These are phyloP conservation scores for Drosophila yooni DNA, from an alignment of 2,888 invertebrate genomes.

Conservation along the genomic window DNA sequence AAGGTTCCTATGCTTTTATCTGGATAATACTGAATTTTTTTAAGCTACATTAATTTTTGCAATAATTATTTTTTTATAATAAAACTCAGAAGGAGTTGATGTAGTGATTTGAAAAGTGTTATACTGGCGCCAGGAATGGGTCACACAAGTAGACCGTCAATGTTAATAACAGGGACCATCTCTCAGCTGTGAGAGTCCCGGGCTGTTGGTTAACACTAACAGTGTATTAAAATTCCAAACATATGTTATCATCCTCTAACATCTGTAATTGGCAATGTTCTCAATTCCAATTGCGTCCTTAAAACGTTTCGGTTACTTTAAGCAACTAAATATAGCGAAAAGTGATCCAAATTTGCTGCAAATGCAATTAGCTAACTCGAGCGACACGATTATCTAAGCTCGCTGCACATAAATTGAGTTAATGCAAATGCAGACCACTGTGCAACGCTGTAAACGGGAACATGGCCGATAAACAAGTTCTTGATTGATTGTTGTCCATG, in stretches of 20 bases:
- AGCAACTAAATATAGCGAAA: not conserved
- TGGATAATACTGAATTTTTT: not conserved
- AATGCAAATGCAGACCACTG: slow-evolving; percentile 29
- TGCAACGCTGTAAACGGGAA: slow-evolving; percentile 57
- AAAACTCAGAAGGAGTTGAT: not conserved
- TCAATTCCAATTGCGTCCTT: slow-evolving; percentile 16
- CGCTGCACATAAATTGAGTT: not conserved
- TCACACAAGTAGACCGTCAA: slow-evolving; percentile 33
- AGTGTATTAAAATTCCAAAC: slow-evolving; percentile 19
- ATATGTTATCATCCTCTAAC: slow-evolving; percentile 45
- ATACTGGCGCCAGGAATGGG: slow-evolving; percentile 49
- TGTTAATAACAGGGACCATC: not conserved
- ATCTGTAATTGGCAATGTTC: slow-evolving; percentile 43
- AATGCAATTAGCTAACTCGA: too few relatives aligned
- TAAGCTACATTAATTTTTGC: not conserved
- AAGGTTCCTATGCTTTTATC: not conserved
- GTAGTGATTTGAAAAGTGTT: slow-evolving; percentile 41
- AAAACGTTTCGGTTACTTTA: not conserved
- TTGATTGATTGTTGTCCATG: slow-evolving; percentile 60
- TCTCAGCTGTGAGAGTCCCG: slow-evolving; percentile 17
- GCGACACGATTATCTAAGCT: not conserved
- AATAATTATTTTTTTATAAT: not conserved
- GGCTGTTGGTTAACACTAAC: slow-evolving; percentile 38
- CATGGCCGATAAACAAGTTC: slow-evolving; percentile 59
- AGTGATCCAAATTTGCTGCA: not conserved